A percentile compares a stretch with the other conserved stretches of the same genome.
Conservation (phyloP, 2,797 vertebrate genomes). For the Garrulus glandarius region DNA sequence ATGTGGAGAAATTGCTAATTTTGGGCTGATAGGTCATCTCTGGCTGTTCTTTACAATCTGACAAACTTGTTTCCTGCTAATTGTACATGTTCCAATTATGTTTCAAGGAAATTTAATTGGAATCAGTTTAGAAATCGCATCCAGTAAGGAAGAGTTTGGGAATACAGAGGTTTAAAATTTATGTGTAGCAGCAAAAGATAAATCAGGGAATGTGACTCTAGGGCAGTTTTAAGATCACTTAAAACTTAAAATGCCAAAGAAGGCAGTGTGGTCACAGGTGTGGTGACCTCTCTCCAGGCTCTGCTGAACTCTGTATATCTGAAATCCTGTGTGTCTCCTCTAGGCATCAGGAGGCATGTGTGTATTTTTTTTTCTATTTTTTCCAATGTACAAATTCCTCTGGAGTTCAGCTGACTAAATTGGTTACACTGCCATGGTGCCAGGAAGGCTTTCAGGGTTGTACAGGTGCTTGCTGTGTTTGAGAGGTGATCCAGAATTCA, state of each 20-base stretch:
- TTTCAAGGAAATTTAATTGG: neutral
- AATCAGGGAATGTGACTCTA: neutral
- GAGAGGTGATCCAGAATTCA: rapidly evolving
- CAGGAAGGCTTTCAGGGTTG: neutral
- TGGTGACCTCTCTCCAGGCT: neutral
- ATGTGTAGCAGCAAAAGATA: neutral
- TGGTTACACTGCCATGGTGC: rapidly evolving
- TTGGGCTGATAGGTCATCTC: neutral
- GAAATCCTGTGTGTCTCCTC: neutral
- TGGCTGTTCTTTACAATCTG: neutral
- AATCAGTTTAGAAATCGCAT: neutral
- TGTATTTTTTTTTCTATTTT: neutral
- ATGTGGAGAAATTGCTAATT: neutral
- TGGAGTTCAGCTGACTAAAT: neutral
- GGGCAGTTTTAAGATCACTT: neutral
- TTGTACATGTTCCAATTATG: neutral
- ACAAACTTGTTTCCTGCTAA: neutral
- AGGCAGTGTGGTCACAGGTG: rapidly evolving
- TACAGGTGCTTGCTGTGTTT: neutral
- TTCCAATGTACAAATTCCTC: neutral
- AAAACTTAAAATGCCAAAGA: neutral
- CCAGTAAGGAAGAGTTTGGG: neutral
- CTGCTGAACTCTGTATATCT: neutral
- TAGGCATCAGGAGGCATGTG: neutral
- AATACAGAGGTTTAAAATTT: neutral